Percentiles rank a stretch among this genome's conserved stretches.
phyloP scores from a whole-genome alignment of 2,113 vertebrate species.

The Agelaius tricolor region DNA sequence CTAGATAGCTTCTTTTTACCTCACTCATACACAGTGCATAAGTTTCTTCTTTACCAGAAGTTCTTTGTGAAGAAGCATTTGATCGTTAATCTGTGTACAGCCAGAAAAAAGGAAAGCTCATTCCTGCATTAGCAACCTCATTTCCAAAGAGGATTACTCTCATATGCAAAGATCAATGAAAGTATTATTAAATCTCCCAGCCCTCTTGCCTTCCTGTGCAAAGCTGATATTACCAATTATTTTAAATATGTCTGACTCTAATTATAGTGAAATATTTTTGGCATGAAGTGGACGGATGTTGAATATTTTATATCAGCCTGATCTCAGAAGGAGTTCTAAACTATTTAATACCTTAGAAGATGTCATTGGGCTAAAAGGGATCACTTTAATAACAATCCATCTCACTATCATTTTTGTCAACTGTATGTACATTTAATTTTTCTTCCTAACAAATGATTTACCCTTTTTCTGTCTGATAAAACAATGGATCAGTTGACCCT shows the following conservation, averaged over 20 bases:
- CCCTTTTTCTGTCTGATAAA: background rate
- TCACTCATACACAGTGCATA: background rate
- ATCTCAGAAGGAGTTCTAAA: slow-evolving; percentile 41
- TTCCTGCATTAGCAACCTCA: slow-evolving; percentile 31
- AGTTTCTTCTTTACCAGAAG: slow-evolving; percentile 18
- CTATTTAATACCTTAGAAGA: slow-evolving; percentile 42
- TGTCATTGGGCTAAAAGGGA: slow-evolving; percentile 23
- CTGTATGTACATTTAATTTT: background rate
- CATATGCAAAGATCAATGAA: slow-evolving; percentile 58
- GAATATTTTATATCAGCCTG: slow-evolving; percentile 53
- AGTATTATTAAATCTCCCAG: slow-evolving; percentile 51
- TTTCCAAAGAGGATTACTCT: slow-evolving; percentile 59
- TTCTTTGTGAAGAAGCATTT: slow-evolving; percentile 28
- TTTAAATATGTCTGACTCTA: slow-evolving; percentile 52
- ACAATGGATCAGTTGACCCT: slow-evolving; percentile 18
- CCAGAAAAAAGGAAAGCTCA: slow-evolving; percentile 19
- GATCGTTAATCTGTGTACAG: slow-evolving; percentile 23
- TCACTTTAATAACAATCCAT: slow-evolving; percentile 51
- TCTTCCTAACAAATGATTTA: background rate
- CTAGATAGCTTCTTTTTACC: background rate
- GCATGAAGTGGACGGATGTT: background rate
- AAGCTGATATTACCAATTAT: slow-evolving; percentile 61
- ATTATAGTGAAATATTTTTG: slow-evolving; percentile 63
- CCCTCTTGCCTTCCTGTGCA: slow-evolving; percentile 34
- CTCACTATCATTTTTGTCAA: slow-evolving; percentile 24